Evolutionary conservation across 1,140 invertebrate genomes (phyloP), one percentile per base, ranked within the genome.

Genomic region (Pachyrhynchus sulphureomaculatus): DNA sequence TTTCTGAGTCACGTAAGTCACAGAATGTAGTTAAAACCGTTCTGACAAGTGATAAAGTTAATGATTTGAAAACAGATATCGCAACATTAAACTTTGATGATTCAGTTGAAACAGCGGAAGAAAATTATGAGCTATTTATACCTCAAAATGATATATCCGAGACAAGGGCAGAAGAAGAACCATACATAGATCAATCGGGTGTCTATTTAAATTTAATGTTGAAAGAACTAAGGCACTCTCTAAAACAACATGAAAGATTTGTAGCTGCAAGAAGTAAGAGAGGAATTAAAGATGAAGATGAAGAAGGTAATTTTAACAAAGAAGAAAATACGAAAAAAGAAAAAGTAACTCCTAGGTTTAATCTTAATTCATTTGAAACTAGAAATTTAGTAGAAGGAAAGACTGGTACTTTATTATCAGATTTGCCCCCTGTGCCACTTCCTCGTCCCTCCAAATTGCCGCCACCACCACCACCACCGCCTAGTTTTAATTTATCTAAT

Each of bases 221-320:
- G 9, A 51, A 56, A 18, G 66, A 68, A 42, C 20, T 68, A 20
- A 55, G 47, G 42, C 64, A 68, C 23, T 56, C 63, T 6, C 33
- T 68, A 12, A 55, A 60, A 9, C 47, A 68, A 52, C 66, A 68
- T 18, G 64, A 68, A 36, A 29, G 66, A 18, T 68, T 68, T 23
- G 33, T 63, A 37, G 63, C 55, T 23, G 66, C 66, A 9, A 62
- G 52, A 39, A 49, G 49, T 20, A 61, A 42, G 29, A 47, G 62
- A 29, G 62, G 58, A n/a, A 55, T 51, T 17, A 21, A 45, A 18
- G 58, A 65, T 18, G 58, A 65, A 1, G 56, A 56, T 12, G 59
- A 51, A 5, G 13, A 24, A 15, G 24, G 20, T 23, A 36, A 12
- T 4, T 6, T 12, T 6, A 9, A 36, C 20, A 13, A 34, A 4